A percentile compares a stretch with the other conserved stretches of the same genome.
phyloP scores from a whole-genome alignment of 1,140 invertebrate species.

The Manduca sexta region DNA sequence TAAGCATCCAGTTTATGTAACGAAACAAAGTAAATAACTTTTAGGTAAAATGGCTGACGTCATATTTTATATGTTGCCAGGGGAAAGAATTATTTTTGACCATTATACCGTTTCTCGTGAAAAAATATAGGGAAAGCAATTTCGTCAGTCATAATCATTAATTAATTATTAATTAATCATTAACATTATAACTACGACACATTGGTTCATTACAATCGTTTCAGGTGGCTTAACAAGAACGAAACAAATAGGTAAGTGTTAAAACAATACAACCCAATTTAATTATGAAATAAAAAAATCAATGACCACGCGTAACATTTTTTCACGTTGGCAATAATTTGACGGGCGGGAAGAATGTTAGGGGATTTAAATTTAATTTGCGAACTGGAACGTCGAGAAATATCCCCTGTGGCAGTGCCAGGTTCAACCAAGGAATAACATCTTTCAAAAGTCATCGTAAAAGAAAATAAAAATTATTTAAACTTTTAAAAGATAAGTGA shows the following conservation, averaged over 20 bases:
- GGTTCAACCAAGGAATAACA: constrained; percentile 46
- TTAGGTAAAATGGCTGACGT: constrained; percentile 3
- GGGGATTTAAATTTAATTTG: constrained; percentile 72
- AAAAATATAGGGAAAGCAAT: no score
- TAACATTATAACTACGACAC: no score
- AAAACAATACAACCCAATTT: no score
- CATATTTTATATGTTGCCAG: constrained; percentile 2
- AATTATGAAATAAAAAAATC: constrained; percentile 33
- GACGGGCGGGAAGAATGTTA: constrained; percentile 61
- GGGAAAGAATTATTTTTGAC: not conserved
- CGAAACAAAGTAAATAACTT: constrained; percentile 15
- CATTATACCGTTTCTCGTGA: no score
- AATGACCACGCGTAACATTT: constrained; percentile 40
- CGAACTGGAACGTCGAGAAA: constrained; percentile 62
- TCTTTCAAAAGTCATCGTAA: constrained; percentile 34
- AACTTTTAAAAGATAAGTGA: not conserved
- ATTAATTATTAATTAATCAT: no score
- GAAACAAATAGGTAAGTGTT: no score
- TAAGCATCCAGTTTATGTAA: constrained; percentile 33
- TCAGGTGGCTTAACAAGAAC: not conserved
- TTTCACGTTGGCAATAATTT: constrained; percentile 60
- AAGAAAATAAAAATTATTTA: constrained; percentile 21
- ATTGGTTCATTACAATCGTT: no score
- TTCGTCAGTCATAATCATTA: no score
- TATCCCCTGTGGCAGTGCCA: constrained; percentile 55